Conservation (phyloP, 2,113 vertebrate genomes). For the Redunca redunca region DNA sequence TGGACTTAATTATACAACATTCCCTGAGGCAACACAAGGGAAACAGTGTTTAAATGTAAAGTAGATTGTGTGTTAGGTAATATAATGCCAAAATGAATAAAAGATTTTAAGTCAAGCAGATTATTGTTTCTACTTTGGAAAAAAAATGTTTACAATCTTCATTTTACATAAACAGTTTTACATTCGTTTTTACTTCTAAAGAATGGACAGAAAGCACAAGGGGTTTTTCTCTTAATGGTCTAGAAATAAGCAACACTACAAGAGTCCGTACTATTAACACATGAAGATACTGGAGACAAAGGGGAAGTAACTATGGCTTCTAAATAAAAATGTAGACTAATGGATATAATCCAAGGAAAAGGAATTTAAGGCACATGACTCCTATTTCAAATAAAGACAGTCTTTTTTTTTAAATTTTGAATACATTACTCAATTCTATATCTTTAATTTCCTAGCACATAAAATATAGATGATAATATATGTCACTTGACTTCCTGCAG, state of each 20-base stretch:
- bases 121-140: slow-evolving; percentile 30
- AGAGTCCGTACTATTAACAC: neutral
- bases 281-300: slow-evolving; percentile 3
- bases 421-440: neutral
- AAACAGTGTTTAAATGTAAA: slow-evolving; percentile 24
- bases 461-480: slow-evolving; percentile 22
- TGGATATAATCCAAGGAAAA: neutral
- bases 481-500: slow-evolving; percentile 22
- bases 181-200: slow-evolving; percentile 39
- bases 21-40: neutral
- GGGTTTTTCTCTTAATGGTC: neutral
- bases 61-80: neutral
- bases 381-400: neutral
- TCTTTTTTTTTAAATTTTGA: slow-evolving; percentile 27
- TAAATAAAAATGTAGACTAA: neutral
- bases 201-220: slow-evolving; percentile 56
- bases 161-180: slow-evolving; percentile 40
- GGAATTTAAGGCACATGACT: slow-evolving; percentile 5
- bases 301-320: neutral
- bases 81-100: slow-evolving; percentile 36
- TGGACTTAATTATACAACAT: slow-evolving; percentile 43
- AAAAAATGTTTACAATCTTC: neutral
- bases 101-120: slow-evolving; percentile 33
- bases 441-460: slow-evolving; percentile 21
- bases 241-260: neutral